Evolutionary conservation across 2,888 invertebrate genomes (phyloP).

Genomic region (Scelioninae gen. 1): DNA sequence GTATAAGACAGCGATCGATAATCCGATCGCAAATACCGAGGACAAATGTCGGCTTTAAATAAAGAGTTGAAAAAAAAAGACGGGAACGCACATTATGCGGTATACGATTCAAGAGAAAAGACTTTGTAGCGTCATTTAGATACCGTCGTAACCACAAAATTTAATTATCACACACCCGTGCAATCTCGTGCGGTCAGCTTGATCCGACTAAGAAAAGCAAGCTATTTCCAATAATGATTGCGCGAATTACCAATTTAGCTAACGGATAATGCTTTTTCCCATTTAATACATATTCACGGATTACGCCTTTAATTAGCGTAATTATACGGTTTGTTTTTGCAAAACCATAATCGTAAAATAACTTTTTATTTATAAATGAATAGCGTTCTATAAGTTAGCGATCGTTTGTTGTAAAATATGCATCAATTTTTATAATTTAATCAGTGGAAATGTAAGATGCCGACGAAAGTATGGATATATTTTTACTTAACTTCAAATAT

Average conservation of each 20-base stretch:
- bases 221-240: slow-evolving; percentile 46
- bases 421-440: slow-evolving; percentile 41
- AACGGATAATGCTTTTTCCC: slow-evolving; percentile 24
- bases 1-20: slow-evolving; percentile 36
- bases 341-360: neutral
- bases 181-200: slow-evolving; percentile 23
- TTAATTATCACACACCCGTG: slow-evolving; percentile 47
- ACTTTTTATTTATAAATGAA: neutral
- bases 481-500: slow-evolving; percentile 51
- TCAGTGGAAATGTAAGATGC: slow-evolving; percentile 31
- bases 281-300: slow-evolving; percentile 26
- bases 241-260: slow-evolving; percentile 32
- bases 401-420: neutral
- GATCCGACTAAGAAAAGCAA: slow-evolving; percentile 39
- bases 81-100: too few species aligned
- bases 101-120: neutral
- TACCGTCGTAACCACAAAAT: slow-evolving; percentile 45
- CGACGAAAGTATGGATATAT: slow-evolving; percentile 22
- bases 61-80: too few species aligned
- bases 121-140: slow-evolving; percentile 32
- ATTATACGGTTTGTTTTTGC: slow-evolving; percentile 1
- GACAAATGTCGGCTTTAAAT: neutral
- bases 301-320: slow-evolving; percentile 17
- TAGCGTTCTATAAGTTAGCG: neutral
- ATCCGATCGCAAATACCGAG: slow-evolving; percentile 17